Base-by-base conservation (phyloP, 1,140 invertebrate genomes). In the Aradophagus sp. region DNA sequence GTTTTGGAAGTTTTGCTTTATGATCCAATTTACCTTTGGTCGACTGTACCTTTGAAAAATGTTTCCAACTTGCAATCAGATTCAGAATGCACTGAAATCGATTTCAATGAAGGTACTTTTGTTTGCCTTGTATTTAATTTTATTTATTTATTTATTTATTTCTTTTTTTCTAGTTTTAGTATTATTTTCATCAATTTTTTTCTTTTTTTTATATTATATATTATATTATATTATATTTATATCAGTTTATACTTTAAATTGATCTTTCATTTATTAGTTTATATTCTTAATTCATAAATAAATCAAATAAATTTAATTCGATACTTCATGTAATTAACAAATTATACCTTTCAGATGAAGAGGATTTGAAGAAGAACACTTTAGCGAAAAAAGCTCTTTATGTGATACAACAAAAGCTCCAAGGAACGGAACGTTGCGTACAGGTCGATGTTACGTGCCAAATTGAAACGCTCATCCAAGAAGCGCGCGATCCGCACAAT, bases 1-100 rank as follows among this genome's bases (percentile, higher is more conserved):
- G 92, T 97, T 50, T 87, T 98, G 44, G 94, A 97, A 84, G 96
- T 98, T 5, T 80, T 98, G 8, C 86, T 97, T 12, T 95, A 96
- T 77, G 96, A 98, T 88, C 97, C 97, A 0, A 86, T 97, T 7
- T 96, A 97, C 81, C 88, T 90, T 5, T 98, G 96, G 96, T 91
- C 90, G 7, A 86, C 93, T 4, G 89, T 90, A 2, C 86, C 88
- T 36, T 81, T 86, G 26, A 87, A 87, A 78, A 81, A 88, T 12
- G 82, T 82, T n/a, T n/a, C 10, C 47, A 84, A 80, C 48, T 77
- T 81, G 6, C 73, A 72, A 15, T 63, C 71, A 26, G 41, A 73
- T 19, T 74, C 58, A 0, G 26, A 7, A 16, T 5, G 7, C 17
- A 59, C 11, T 48, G 5, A 7, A 4, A 50, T 12, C 29, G 5